Conservation (phyloP, 2,797 vertebrate species). For the Erpetoichthys calabaricus region DNA sequence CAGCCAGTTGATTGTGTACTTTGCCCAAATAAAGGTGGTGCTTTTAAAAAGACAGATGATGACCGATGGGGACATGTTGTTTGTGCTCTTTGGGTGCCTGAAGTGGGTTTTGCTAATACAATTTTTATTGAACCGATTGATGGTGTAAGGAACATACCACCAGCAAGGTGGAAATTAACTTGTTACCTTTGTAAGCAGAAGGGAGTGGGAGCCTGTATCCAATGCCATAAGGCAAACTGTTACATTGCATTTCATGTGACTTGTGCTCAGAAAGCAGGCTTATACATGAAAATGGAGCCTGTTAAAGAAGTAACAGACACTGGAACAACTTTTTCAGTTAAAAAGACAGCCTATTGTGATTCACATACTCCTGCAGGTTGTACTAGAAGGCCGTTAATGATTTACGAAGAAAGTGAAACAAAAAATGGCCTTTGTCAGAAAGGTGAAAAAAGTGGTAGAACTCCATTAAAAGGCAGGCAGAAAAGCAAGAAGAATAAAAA, state of each 20-base stretch:
- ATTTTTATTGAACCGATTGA: slow-evolving; percentile 96
- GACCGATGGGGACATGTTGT: slow-evolving; percentile 94
- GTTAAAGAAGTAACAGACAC: slow-evolving; percentile 71
- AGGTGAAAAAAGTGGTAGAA: slow-evolving; percentile 46
- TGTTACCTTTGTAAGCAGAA: slow-evolving; percentile 98
- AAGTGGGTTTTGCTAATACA: slow-evolving; percentile 91
- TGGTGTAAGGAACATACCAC: slow-evolving; percentile 80
- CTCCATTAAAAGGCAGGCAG: slow-evolving; percentile 63
- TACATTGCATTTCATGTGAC: slow-evolving; percentile 96
- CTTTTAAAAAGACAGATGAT: slow-evolving; percentile 91
- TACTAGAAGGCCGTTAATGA: slow-evolving; percentile 66
- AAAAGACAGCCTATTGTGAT: slow-evolving; percentile 92
- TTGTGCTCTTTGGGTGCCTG: slow-evolving; percentile 93
- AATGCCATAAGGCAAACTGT: slow-evolving; percentile 97
- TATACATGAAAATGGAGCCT: slow-evolving; percentile 97
- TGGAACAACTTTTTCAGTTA: slow-evolving; percentile 73
- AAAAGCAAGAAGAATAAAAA: slow-evolving; percentile 74
- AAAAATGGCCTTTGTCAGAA: slow-evolving; percentile 77
- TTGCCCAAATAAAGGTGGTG: slow-evolving; percentile 89
- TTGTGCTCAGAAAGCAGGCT: slow-evolving; percentile 83
- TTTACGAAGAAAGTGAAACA: slow-evolving; percentile 71
- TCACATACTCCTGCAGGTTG: slow-evolving; percentile 72
- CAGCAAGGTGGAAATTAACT: slow-evolving; percentile 91
- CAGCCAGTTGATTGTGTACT: slow-evolving; percentile 78
- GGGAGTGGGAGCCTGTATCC: slow-evolving; percentile 88